These are phyloP conservation scores for Creontiades dilutus DNA, from an alignment of 2,888 invertebrate species.

Conservation along the genomic window DNA sequence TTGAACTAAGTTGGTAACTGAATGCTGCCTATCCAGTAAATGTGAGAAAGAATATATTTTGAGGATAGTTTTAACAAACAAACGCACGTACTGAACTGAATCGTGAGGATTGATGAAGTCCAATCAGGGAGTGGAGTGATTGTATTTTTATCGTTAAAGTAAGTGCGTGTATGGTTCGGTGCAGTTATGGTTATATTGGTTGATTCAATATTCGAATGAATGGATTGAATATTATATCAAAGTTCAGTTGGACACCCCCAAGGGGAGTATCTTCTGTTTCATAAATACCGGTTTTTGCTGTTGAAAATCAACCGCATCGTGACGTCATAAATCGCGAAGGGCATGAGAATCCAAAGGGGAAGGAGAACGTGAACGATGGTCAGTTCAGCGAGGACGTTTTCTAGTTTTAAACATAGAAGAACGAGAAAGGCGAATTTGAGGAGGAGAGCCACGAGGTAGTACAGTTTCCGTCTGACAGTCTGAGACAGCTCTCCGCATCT, in stretches of 20 bases:
- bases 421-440: slow-evolving; percentile 62
- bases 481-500: slow-evolving; percentile 65
- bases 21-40: too few species aligned
- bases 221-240: not conserved
- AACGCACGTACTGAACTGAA: too few species aligned
- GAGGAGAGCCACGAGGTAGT: slow-evolving; percentile 54
- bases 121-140: too few species aligned
- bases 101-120: too few species aligned
- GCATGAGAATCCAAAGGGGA: slow-evolving; percentile 52
- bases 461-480: slow-evolving; percentile 56
- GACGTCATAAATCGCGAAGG: slow-evolving; percentile 64
- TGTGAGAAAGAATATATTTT: too few species aligned
- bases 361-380: slow-evolving; percentile 48
- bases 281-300: slow-evolving; percentile 65
- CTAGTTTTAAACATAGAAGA: slow-evolving; percentile 56
- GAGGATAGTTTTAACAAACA: too few species aligned
- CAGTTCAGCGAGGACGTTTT: slow-evolving; percentile 47
- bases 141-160: too few species aligned
- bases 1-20: too few species aligned
- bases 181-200: too few species aligned
- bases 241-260: slow-evolving; percentile 61
- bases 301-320: slow-evolving; percentile 63
- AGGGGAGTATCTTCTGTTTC: slow-evolving; percentile 48
- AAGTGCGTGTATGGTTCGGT: too few species aligned
- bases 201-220: not conserved